Percentiles rank a stretch among this genome's conserved stretches.
phyloP scores from a whole-genome alignment of 2,797 vertebrate species.

The Perodicticus potto region DNA sequence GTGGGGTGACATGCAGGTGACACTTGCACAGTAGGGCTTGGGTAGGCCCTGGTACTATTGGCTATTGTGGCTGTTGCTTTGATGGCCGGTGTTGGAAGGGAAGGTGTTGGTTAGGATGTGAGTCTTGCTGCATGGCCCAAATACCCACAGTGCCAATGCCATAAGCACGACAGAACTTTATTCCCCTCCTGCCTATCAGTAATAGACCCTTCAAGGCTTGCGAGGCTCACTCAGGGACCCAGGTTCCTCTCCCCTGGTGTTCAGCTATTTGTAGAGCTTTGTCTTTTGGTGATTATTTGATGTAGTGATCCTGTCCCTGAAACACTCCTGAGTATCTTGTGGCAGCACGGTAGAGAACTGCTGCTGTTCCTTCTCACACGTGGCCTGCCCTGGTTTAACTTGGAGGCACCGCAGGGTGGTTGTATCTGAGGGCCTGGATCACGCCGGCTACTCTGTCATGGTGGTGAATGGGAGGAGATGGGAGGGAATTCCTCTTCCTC shows the following conservation, averaged over 20 bases:
- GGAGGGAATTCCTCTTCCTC: not conserved
- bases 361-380: not conserved
- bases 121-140: not conserved
- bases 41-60: fast-evolving
- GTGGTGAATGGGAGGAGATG: not conserved
- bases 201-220: not conserved
- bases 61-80: not conserved
- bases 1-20: not conserved
- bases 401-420: not conserved
- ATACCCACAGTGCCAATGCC: fast-evolving
- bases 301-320: not conserved
- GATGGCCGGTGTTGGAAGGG: not conserved
- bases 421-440: not conserved
- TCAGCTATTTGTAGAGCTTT: not conserved
- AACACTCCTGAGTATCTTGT: too few relatives aligned
- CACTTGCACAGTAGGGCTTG: too few relatives aligned
- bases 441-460: not conserved
- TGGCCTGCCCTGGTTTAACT: not conserved
- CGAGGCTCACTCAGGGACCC: not conserved
- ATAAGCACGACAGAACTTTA: not conserved
- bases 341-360: not conserved
- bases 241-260: not conserved
- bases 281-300: not conserved
- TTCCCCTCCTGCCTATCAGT: not conserved
- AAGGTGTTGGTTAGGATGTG: fast-evolving